Evolutionary conservation across 1,140 invertebrate species (phyloP).

Genomic region (Drosophila tani): DNA sequence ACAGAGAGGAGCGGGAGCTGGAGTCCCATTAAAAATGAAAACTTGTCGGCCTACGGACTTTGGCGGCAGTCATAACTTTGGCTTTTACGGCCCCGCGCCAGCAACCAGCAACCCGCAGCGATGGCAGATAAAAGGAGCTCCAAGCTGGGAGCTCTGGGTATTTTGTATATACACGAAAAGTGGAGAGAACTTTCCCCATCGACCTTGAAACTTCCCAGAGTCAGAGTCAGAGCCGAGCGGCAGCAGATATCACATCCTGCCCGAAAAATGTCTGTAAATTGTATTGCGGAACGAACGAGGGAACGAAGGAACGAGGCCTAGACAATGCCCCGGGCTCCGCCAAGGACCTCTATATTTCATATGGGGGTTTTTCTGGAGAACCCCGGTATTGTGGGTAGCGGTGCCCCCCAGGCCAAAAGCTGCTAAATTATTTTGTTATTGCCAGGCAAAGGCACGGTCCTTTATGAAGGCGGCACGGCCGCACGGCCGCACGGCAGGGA

Average conservation of each 20-base stretch:
- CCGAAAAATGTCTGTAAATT: slow-evolving; percentile 12
- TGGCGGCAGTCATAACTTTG: slow-evolving; percentile 55
- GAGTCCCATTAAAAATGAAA: slow-evolving; percentile 51
- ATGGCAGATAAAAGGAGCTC: slow-evolving; percentile 54
- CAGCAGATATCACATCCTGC: slow-evolving; percentile 12
- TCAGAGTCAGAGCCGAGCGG: slow-evolving; percentile 7
- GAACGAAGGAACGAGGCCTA: background rate
- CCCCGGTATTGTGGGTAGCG: slow-evolving; percentile 1
- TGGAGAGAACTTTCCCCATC: slow-evolving; percentile 57
- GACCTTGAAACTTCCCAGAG: slow-evolving; percentile 51
- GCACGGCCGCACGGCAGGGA: background rate
- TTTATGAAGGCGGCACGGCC: background rate
- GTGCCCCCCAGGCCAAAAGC: slow-evolving; percentile 27
- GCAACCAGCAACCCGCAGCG: slow-evolving; percentile 27
- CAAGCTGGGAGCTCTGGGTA: background rate
- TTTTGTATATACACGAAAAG: slow-evolving; percentile 12
- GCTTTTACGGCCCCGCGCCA: slow-evolving; percentile 40
- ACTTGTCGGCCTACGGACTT: slow-evolving; percentile 56
- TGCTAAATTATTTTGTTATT: slow-evolving; percentile 81
- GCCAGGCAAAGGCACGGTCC: slow-evolving; percentile 29
- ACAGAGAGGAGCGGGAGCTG: background rate
- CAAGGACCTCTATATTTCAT: slow-evolving; percentile 53
- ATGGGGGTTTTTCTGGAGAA: slow-evolving; percentile 15
- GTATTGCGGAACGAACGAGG: slow-evolving; percentile 12
- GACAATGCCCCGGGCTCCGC: slow-evolving; percentile 15